Evolutionary conservation across 2,888 invertebrate species (phyloP).

Genomic region (Eilema depressum): DNA sequence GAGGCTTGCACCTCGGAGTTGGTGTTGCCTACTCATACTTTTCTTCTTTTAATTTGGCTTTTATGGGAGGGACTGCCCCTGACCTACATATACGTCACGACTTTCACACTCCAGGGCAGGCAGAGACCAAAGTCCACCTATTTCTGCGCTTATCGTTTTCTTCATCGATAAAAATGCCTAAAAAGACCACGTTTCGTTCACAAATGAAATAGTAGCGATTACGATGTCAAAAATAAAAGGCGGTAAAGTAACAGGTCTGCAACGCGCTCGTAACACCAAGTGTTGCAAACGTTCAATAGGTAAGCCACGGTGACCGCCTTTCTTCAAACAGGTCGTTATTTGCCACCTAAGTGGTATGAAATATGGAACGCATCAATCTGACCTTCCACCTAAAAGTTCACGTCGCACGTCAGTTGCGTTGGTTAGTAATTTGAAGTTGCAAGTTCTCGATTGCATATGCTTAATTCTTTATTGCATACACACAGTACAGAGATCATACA

Average conservation of each 20-base stretch:
- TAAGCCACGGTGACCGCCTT: constrained; percentile 2
- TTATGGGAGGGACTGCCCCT: no score
- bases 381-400: background rate
- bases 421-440: background rate
- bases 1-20: no score
- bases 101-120: background rate
- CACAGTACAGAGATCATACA: no score
- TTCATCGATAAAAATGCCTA: background rate
- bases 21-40: no score
- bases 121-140: background rate
- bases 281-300: background rate
- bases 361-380: background rate
- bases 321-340: background rate
- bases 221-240: background rate
- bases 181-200: background rate
- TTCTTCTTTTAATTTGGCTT: no score
- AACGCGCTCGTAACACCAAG: background rate
- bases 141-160: background rate
- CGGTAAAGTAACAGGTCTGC: background rate
- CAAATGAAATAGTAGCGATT: constrained; percentile 4
- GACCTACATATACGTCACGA: no score
- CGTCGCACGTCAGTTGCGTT: background rate
- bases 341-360: background rate
- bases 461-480: no score
- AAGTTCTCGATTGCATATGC: background rate